These are phyloP conservation scores for Nothocercus julius DNA, from an alignment of 2,113 vertebrate genomes.

Conservation along the genomic window DNA sequence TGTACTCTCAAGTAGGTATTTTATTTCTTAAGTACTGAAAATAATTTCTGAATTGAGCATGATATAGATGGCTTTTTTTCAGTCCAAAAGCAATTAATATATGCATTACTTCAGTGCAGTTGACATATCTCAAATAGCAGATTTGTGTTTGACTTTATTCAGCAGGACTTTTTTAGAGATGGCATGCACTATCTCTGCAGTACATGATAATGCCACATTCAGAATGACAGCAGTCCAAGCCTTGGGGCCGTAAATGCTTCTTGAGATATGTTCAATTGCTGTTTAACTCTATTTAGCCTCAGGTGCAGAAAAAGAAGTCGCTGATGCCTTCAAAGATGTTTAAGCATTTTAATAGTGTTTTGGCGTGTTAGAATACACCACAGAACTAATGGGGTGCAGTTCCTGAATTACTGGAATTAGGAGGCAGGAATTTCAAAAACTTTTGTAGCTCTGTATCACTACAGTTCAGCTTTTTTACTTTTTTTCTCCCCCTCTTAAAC, in stretches of 20 bases:
- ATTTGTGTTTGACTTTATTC: conserved; percentile 78
- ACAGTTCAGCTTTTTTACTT: background rate
- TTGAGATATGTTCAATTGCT: conserved; percentile 77
- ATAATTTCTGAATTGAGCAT: background rate
- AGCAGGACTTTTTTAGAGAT: conserved; percentile 66
- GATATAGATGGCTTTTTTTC: conserved; percentile 49
- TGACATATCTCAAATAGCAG: conserved; percentile 59
- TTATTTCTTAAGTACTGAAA: background rate
- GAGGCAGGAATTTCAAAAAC: conserved; percentile 10
- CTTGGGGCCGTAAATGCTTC: conserved; percentile 75
- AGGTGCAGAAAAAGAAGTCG: conserved; percentile 69
- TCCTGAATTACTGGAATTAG: conserved; percentile 31
- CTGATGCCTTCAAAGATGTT: conserved; percentile 79
- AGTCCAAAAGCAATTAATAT: conserved; percentile 70
- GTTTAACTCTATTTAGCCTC: conserved; percentile 77
- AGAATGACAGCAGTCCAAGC: conserved; percentile 74
- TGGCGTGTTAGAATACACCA: conserved; percentile 53
- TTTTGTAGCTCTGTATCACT: background rate
- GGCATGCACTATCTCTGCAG: conserved; percentile 56
- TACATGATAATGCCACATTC: conserved; percentile 70
- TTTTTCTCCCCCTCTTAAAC: background rate
- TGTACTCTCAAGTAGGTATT: background rate
- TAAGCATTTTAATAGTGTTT: conserved; percentile 74
- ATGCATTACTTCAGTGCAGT: conserved; percentile 57
- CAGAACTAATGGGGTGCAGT: background rate